Conservation (phyloP, 2,113 vertebrate genomes). For the Oreocharis arfaki region DNA sequence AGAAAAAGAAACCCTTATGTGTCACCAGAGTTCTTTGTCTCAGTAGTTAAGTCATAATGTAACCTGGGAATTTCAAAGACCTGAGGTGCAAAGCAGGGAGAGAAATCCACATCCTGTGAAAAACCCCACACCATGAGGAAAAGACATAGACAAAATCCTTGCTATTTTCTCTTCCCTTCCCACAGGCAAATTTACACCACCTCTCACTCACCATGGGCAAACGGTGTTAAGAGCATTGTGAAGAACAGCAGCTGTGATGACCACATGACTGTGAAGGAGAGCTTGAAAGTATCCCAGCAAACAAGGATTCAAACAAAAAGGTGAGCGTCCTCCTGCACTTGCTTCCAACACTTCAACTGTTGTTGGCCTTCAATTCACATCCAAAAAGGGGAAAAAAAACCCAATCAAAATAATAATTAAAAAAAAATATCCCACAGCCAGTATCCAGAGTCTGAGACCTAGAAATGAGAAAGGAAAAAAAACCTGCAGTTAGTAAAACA, state of each 20-base stretch:
- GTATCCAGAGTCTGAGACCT: conserved; percentile 69
- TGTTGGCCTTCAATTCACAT: conserved; percentile 48
- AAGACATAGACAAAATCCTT: background rate
- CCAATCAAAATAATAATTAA: background rate
- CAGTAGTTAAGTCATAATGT: background rate
- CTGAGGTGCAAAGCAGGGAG: background rate
- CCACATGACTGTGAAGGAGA: conserved; percentile 85
- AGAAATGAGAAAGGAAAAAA: conserved; percentile 51
- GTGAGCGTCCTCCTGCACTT: conserved; percentile 29
- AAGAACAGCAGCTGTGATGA: conserved; percentile 84
- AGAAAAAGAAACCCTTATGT: background rate
- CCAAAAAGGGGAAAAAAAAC: background rate
- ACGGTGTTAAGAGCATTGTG: conserved; percentile 81
- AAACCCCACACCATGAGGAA: background rate
- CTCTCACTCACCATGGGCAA: conserved; percentile 80
- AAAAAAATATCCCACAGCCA: conserved; percentile 35
- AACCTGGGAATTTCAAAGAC: background rate
- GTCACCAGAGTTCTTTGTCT: background rate
- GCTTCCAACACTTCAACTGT: conserved; percentile 39
- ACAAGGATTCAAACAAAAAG: conserved; percentile 67
- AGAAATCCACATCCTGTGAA: background rate
- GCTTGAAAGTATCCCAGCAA: conserved; percentile 70
- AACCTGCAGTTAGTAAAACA: conserved; percentile 15
- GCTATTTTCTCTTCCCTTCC: background rate
- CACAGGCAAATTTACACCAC: background rate